Evolutionary conservation across 1,140 invertebrate genomes (phyloP).

Genomic region (Psilanteris sp.): DNA sequence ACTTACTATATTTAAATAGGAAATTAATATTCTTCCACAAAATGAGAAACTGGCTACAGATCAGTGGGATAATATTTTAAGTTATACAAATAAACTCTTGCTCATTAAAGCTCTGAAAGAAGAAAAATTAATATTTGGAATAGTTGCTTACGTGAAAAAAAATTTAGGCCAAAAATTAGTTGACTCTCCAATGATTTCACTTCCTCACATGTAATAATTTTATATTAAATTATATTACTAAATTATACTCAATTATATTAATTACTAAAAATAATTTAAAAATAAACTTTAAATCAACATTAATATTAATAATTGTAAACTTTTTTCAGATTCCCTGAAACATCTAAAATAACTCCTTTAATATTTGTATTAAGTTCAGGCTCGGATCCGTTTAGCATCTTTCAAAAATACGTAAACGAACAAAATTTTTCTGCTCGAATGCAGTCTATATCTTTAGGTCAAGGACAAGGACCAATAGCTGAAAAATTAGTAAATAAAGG

Average conservation of each 20-base stretch:
- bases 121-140: slow-evolving; percentile 89
- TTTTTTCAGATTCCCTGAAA: slow-evolving; percentile 85
- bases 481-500: slow-evolving; percentile 92
- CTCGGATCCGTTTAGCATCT: slow-evolving; percentile 91
- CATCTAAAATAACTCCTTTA: slow-evolving; percentile 86
- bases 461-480: slow-evolving; percentile 95
- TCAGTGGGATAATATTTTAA: slow-evolving; percentile 83
- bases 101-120: slow-evolving; percentile 88
- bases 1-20: too few relatives aligned
- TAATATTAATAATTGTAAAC: slow-evolving; percentile 11
- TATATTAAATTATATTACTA: too few relatives aligned
- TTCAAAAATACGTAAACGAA: slow-evolving; percentile 89
- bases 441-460: slow-evolving; percentile 84
- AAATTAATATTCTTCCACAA: slow-evolving; percentile 79
- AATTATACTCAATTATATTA: too few relatives aligned
- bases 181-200: slow-evolving; percentile 84
- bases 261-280: too few relatives aligned
- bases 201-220: slow-evolving; percentile 87
- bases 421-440: slow-evolving; percentile 88
- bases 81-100: slow-evolving; percentile 90
- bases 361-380: slow-evolving; percentile 95
- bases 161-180: slow-evolving; percentile 89
- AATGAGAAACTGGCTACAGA: slow-evolving; percentile 74
- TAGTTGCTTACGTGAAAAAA: slow-evolving; percentile 87
- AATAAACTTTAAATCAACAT: slow-evolving; percentile 39